These are phyloP conservation scores for Anarrhichthys ocellatus DNA, from an alignment of 2,113 vertebrate genomes.

Conservation along the genomic window DNA sequence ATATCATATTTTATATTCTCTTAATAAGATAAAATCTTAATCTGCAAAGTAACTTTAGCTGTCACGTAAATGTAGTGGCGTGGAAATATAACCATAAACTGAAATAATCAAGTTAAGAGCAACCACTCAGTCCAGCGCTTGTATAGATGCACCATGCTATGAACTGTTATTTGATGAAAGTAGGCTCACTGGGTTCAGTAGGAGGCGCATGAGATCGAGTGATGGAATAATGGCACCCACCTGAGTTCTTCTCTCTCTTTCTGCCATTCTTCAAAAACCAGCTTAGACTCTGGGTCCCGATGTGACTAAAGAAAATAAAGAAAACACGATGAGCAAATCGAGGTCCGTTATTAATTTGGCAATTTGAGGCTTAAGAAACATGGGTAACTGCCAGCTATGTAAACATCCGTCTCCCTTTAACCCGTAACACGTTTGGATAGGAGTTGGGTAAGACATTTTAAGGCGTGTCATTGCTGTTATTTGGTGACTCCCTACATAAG, in stretches of 20 bases:
- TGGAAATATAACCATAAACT: not conserved
- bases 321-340: not conserved
- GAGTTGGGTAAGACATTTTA: not conserved
- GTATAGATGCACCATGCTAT: not conserved
- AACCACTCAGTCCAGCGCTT: not conserved
- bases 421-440: not conserved
- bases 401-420: not conserved
- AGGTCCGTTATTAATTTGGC: not conserved
- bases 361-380: not conserved
- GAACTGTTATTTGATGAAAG: not conserved
- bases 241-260: slow-evolving; percentile 87
- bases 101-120: not conserved
- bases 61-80: not conserved
- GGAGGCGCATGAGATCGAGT: not conserved
- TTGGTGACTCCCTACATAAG: too few relatives aligned
- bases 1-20: not conserved
- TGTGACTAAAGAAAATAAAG: slow-evolving; percentile 74
- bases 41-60: not conserved
- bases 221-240: slow-evolving; percentile 62
- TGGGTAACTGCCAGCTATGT: not conserved
- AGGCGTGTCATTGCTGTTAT: not conserved
- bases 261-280: slow-evolving; percentile 86
- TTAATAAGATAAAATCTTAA: not conserved
- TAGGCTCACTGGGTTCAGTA: not conserved
- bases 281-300: slow-evolving; percentile 81